Base-by-base conservation (phyloP, 2,113 vertebrate species). In the Chiloscyllium plagiosum region DNA sequence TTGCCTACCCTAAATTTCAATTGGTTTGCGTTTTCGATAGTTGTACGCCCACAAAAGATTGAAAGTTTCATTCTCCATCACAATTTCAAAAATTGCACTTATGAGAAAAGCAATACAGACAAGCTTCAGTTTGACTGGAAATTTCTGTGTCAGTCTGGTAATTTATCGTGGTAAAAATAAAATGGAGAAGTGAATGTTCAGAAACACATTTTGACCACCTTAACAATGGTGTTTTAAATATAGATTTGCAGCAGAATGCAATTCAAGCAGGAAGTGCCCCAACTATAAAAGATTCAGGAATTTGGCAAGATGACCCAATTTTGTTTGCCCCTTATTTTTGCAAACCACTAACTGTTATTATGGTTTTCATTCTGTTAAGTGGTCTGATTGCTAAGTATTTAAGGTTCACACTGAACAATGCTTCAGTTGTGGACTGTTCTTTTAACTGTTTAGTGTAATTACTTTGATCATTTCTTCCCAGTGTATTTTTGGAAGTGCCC, bases 361-460 rank as follows among this genome's bases (percentile, higher is more conserved):
- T 37, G 56, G 61, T 93, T 93, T 93, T 93, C 61, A 93, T n/a
- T 68, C 61, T 93, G 33, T 93, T 93, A 93, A 90, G 19, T 66
- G 89, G 89, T 65, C 52, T 92, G 87, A 92, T 65, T 92, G 87
- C 89, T 20, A 61, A 66, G 89, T 66, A 42, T 93, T 93, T 93
- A 93, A 93, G 89, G 61, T 93, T 66, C 33, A 22, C 61, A 93
- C 17, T 68, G 89, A 93, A 66, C 89, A 37, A 56, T 93, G 89
- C 89, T 93, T 37, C 89, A 22, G 61, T 93, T 93, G 37, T 93
- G 52, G 61, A 61, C 87, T 17, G 29, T 29, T 90, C 52, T 89
- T 61, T 90, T 90, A 37, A 93, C 61, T 66, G 61, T 93, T 93
- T 93, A 66, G 89, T 93, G 89, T 93, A 93, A 93, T 93, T 68